These are phyloP conservation scores for Drosophila longiperda DNA, from an alignment of 2,888 invertebrate genomes.

Conservation along the genomic window DNA sequence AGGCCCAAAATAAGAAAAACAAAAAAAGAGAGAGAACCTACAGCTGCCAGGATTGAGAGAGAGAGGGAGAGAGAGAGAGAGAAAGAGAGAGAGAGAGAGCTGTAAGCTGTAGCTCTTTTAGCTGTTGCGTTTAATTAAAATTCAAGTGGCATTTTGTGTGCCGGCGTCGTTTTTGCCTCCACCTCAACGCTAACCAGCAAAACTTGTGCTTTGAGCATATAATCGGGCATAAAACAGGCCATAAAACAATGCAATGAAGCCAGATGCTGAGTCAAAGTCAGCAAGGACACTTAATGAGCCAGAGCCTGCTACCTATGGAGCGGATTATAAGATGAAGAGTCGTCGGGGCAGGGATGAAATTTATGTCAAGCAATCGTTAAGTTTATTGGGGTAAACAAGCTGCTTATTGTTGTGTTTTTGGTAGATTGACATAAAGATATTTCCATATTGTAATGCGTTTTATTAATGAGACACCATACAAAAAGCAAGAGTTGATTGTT, in stretches of 20 bases:
- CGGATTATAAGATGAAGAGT: slow-evolving; percentile 28
- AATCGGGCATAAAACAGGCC: slow-evolving; percentile 78
- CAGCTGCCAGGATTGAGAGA: slow-evolving; percentile 17
- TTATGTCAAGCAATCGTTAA: slow-evolving; percentile 44
- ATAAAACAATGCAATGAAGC: slow-evolving; percentile 70
- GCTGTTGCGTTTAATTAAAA: slow-evolving; percentile 83
- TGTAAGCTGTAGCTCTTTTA: slow-evolving; percentile 41
- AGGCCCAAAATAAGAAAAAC: slow-evolving; percentile 45
- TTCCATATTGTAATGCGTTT: slow-evolving; percentile 44
- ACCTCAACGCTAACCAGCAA: slow-evolving; percentile 26
- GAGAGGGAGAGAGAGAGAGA: background rate
- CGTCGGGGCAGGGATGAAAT: background rate
- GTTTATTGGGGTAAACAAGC: slow-evolving; percentile 54
- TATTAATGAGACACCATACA: background rate
- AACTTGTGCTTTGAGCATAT: slow-evolving; percentile 78
- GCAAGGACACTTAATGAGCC: slow-evolving; percentile 64
- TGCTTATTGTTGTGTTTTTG: slow-evolving; percentile 37
- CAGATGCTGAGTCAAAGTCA: background rate
- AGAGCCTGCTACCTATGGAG: slow-evolving; percentile 37
- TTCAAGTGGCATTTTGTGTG: slow-evolving; percentile 80
- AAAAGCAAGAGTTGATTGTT: background rate
- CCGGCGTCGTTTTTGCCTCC: slow-evolving; percentile 40
- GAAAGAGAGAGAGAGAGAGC: background rate
- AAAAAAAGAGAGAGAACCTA: slow-evolving; percentile 41
- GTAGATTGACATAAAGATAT: slow-evolving; percentile 61